These are phyloP conservation scores for Sinocyclocheilus grahami DNA, from an alignment of 2,113 vertebrate genomes.

Conservation along the genomic window DNA sequence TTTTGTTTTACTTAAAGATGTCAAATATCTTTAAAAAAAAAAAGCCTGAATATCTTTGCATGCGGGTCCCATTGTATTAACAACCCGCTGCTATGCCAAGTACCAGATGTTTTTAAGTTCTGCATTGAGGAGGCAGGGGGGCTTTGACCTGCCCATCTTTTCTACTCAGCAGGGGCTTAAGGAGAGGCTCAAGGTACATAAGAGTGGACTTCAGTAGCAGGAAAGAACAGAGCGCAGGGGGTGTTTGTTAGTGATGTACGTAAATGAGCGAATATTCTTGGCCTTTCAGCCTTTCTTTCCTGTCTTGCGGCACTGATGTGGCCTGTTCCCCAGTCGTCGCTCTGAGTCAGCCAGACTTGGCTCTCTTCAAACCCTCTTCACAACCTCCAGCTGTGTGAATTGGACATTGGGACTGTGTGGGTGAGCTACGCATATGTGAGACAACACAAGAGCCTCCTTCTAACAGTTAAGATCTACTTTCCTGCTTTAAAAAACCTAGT, in stretches of 20 bases:
- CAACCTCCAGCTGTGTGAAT: slow-evolving; percentile 55
- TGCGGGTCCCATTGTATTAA: not conserved
- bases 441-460: slow-evolving; percentile 20
- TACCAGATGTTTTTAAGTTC: slow-evolving; percentile 56
- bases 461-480: too few relatives aligned
- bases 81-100: slow-evolving; percentile 36
- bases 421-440: slow-evolving; percentile 40
- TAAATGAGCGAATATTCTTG: slow-evolving; percentile 53
- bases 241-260: slow-evolving; percentile 47
- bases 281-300: slow-evolving; percentile 39
- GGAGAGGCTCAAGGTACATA: slow-evolving; percentile 43
- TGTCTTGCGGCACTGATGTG: slow-evolving; percentile 38
- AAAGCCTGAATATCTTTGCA: not conserved
- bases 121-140: slow-evolving; percentile 33
- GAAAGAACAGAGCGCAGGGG: slow-evolving; percentile 35
- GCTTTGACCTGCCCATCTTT: slow-evolving; percentile 34
- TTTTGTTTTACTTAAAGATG: not conserved
- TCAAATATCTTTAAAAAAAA: not conserved
- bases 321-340: slow-evolving; percentile 34
- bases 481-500: not conserved
- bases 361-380: slow-evolving; percentile 35
- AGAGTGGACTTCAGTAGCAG: slow-evolving; percentile 44
- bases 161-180: slow-evolving; percentile 45
- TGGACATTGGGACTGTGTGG: slow-evolving; percentile 50
- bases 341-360: slow-evolving; percentile 39